Conservation (phyloP, 2,797 vertebrate species). For the Pantherophis vulpinus region DNA sequence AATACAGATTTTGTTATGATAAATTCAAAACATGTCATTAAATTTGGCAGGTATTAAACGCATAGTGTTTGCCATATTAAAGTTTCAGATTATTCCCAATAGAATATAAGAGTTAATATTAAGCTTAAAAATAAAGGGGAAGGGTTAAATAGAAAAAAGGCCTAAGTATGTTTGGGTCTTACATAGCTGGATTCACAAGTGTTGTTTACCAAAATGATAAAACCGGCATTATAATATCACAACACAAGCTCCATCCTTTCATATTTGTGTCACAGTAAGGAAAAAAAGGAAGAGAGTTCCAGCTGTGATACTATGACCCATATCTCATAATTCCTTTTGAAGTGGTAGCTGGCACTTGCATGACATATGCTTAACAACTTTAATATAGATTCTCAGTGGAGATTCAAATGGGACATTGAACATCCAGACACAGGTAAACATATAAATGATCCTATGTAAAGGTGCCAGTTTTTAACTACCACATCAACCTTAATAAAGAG, state of each 20-base stretch:
- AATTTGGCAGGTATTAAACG: background rate
- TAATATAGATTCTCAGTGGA: background rate
- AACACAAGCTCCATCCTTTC: background rate
- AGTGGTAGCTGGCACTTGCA: background rate
- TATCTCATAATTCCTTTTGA: background rate
- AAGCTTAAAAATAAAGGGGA: background rate
- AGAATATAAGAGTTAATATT: background rate
- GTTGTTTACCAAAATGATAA: background rate
- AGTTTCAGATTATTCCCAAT: background rate
- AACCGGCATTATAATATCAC: background rate
- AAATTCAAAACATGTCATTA: background rate
- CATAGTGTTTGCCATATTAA: background rate
- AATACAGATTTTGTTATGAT: background rate
- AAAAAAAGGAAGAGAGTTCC: background rate
- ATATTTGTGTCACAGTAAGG: background rate
- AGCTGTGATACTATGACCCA: background rate
- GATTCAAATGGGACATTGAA: background rate
- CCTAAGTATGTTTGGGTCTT: background rate
- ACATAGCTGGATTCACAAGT: background rate
- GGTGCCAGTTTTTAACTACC: background rate
- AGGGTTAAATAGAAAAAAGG: background rate
- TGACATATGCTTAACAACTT: background rate
- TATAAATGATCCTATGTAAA: background rate
- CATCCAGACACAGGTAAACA: background rate
- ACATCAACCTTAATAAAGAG: background rate